Percentiles rank a stretch among this genome's conserved stretches.
Conservation (phyloP, 1,140 invertebrate genomes). For the Macrosteles quadrilineatus region DNA sequence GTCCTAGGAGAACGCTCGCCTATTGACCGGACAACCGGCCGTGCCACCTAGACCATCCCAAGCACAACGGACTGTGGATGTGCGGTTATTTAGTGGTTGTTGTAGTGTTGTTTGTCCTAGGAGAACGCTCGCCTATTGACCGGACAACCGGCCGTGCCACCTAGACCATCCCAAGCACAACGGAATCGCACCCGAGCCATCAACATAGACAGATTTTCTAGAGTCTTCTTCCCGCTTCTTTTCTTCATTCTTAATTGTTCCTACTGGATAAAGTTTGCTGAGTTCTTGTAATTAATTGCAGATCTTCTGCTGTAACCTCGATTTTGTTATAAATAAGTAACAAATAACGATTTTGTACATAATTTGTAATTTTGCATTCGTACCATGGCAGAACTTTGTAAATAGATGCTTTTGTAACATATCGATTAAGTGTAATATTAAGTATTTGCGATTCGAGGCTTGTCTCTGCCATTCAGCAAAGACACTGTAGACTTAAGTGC, state of each 20-base stretch:
- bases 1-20: too few species aligned
- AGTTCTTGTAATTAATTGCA: slow-evolving; percentile 66
- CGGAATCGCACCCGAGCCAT: slow-evolving; percentile 72
- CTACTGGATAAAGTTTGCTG: slow-evolving; percentile 88
- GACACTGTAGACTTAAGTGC: too few species aligned
- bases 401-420: slow-evolving; percentile 1
- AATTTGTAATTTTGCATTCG: background rate
- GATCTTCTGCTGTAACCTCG: background rate
- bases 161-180: slow-evolving; percentile 53
- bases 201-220: slow-evolving; percentile 81
- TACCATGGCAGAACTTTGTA: background rate
- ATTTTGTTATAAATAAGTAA: too few species aligned
- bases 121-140: slow-evolving; percentile 58
- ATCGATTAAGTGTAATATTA: background rate
- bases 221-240: slow-evolving; percentile 83
- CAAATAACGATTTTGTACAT: too few species aligned
- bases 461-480: too few species aligned
- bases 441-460: background rate
- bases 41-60: background rate
- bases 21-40: too few species aligned
- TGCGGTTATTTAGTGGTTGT: slow-evolving; percentile 2
- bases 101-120: slow-evolving; percentile 44
- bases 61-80: too few species aligned
- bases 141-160: slow-evolving; percentile 50
- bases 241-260: slow-evolving; percentile 82